Evolutionary conservation across 2,113 vertebrate genomes (phyloP), one percentile per base, ranked within the genome.

Genomic region (Potamarius usumacintae): DNA sequence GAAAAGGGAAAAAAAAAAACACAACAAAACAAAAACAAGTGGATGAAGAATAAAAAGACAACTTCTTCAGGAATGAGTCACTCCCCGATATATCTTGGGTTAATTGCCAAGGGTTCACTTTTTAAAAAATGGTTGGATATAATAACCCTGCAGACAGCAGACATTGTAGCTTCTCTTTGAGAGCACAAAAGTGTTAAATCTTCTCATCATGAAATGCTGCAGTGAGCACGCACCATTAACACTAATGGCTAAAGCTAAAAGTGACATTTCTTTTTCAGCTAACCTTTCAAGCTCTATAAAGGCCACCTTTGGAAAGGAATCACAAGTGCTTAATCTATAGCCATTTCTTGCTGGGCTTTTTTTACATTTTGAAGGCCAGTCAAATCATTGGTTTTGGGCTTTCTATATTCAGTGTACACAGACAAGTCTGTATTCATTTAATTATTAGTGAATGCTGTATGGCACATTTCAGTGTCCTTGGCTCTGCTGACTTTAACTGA

Each of bases 31-130:
- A 58, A 65, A 42, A 42, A 42, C 34, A 58, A 85, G 85, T 27
- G 65, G 50, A 85, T 60, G 20, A 82, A 81, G 71, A 67, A 77
- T 53, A 62, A 77, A 79, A 78, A 79, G 8, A 79, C 20, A 53
- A 14, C 58, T 57, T 84, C 58, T 86, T 78, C 65, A 69, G 84
- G 52, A 89, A 82, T 85, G 57, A 89, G 65, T 86, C 84, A 88
- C 18, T 42, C 69, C 10, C 7, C 27, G 71, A 62, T 80, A 84
- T 72, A 82, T 82, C 74, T 80, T 71, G 72, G 48, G 48, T 58
- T 91, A 88, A 91, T 89, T 89, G 85, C 88, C 48, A 22, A 50
- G 86, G 82, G 30, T 69, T 79, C 55, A 63, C 82, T 86, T 69
- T 63, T 69, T 63, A 84, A 72, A 63, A 78, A 72, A 83, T n/a